Percentiles rank a stretch among this genome's conserved stretches.
phyloP scores from a whole-genome alignment of 2,113 vertebrate genomes.

The Prionailurus viverrinus region DNA sequence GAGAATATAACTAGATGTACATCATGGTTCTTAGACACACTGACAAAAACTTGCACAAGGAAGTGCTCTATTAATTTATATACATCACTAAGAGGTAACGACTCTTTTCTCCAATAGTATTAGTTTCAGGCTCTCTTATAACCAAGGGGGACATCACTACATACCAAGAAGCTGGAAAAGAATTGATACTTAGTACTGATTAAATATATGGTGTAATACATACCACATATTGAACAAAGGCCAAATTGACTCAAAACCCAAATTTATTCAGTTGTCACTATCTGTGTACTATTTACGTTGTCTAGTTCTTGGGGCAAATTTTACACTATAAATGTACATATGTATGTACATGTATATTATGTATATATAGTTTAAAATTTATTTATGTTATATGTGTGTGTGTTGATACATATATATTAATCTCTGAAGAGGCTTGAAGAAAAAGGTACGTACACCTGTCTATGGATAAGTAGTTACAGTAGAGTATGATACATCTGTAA shows the following conservation, averaged over 20 bases:
- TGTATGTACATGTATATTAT: too few relatives aligned
- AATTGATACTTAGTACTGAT: conserved; percentile 22
- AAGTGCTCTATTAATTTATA: neutral
- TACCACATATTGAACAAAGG: neutral
- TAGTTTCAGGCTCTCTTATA: neutral
- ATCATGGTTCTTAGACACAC: neutral
- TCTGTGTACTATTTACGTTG: neutral
- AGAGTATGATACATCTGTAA: neutral
- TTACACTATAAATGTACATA: neutral
- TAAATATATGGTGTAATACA: neutral
- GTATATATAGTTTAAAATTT: too few relatives aligned
- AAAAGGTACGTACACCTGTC: neutral
- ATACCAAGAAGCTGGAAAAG: neutral
- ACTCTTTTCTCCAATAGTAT: neutral
- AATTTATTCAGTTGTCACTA: neutral
- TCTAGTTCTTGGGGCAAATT: neutral
- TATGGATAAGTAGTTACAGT: neutral
- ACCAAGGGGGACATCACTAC: neutral
- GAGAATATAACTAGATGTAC: neutral
- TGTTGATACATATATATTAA: neutral
- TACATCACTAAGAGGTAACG: neutral
- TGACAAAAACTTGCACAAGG: neutral
- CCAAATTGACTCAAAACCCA: neutral
- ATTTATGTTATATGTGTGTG: neutral
- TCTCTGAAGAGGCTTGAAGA: neutral